Percentiles rank a stretch among this genome's conserved stretches.
Conservation (phyloP, 2,888 invertebrate genomes). For the Pristionchus arcanus region DNA sequence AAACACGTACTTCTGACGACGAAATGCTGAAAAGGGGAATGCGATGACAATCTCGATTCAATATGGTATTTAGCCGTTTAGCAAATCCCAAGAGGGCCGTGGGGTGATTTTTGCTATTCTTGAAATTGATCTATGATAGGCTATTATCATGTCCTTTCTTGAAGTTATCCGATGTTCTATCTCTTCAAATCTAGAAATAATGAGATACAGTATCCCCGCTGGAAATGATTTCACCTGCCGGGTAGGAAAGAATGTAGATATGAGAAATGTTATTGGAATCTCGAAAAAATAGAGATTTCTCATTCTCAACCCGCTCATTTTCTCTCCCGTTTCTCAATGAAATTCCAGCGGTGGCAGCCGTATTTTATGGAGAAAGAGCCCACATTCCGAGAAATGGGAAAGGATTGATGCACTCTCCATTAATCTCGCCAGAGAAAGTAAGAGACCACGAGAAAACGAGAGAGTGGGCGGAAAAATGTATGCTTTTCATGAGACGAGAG, state of each 20-base stretch:
- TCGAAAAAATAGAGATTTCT: not conserved
- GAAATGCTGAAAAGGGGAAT: too few relatives aligned
- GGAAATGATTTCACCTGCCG: too few relatives aligned
- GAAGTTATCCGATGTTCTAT: too few relatives aligned
- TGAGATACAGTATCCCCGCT: too few relatives aligned
- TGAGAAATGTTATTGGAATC: not conserved
- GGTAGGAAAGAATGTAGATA: too few relatives aligned
- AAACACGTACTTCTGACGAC: not conserved
- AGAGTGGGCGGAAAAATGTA: not conserved
- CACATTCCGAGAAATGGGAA: not conserved
- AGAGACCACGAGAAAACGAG: not conserved
- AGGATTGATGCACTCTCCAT: not conserved
- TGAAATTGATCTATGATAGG: too few relatives aligned
- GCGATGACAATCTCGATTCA: too few relatives aligned
- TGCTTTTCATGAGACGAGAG: not conserved
- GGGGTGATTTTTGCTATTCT: too few relatives aligned
- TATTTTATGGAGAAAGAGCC: conserved; percentile 1
- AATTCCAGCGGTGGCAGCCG: not conserved
- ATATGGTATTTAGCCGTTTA: too few relatives aligned
- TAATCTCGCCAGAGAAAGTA: not conserved
- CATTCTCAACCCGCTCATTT: not conserved
- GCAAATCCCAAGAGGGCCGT: too few relatives aligned
- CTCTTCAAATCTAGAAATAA: too few relatives aligned
- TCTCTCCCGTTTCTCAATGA: not conserved
- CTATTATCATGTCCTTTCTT: too few relatives aligned